phyloP scores from a whole-genome alignment of 2,113 vertebrate species.

The Plotosus lineatus region DNA sequence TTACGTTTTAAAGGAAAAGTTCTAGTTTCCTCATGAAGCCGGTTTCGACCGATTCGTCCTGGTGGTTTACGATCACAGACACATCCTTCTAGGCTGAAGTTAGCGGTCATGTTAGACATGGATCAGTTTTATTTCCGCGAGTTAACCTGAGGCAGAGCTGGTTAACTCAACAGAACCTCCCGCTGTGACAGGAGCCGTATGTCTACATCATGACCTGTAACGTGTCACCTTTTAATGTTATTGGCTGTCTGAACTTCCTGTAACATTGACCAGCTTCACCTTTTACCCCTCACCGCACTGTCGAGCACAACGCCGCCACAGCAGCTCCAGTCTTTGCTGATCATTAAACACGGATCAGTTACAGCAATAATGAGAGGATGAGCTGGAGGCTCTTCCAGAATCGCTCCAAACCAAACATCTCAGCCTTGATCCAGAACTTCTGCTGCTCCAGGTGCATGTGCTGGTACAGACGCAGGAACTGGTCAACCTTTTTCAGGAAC shows the following conservation, averaged over 20 bases:
- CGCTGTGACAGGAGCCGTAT: not conserved
- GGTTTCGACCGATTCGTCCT: not conserved
- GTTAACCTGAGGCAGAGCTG: not conserved
- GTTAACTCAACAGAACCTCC: not conserved
- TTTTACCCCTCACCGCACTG: not conserved
- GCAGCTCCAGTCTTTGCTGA: not conserved
- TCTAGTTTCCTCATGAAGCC: not conserved
- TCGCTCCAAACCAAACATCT: not conserved
- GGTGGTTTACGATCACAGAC: not conserved
- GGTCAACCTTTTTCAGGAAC: not conserved
- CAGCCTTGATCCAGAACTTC: not conserved
- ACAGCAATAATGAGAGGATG: not conserved
- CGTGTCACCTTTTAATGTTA: slow-evolving; percentile 10
- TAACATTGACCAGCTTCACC: not conserved
- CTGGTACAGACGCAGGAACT: not conserved
- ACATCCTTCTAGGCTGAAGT: not conserved
- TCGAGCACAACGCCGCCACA: not conserved
- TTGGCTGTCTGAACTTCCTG: not conserved
- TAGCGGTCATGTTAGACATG: not conserved
- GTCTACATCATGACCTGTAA: not conserved
- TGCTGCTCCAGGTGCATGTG: not conserved
- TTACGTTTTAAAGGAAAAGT: not conserved
- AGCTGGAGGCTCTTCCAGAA: not conserved
- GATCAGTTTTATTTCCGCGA: slow-evolving; percentile 14
- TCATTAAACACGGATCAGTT: not conserved